Evolutionary conservation across 2,113 vertebrate genomes (phyloP), one percentile per base, ranked within the genome.

Genomic region (Puma concolor): DNA sequence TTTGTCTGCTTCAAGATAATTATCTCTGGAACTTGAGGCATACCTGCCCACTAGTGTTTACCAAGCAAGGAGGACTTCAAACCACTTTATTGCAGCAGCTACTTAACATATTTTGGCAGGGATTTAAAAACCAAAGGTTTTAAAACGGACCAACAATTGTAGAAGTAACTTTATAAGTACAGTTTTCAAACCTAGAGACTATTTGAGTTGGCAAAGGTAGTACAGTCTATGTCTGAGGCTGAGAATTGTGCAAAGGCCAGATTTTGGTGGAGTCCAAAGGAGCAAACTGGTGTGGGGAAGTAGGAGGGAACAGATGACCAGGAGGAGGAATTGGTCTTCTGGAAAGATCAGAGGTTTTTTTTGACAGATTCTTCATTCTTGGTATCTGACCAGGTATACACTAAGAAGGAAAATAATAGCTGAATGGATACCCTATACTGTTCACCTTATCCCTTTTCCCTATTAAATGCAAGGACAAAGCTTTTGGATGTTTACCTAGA

Each of bases 391-490:
- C 92, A 31, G 63, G 44, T 91, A 4, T 89, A 16, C 38, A 52
- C 50, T 60, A 90, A 77, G 85, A 93, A 97, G 52, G 67, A 81
- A 76, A 88, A 66, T 77, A 50, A 52, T 54, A 57, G 83, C 50
- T 92, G 94, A 89, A 63, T 81, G 54, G 64, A 57, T 84, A 29
- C 50, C 10, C 25, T 69, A 19, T 77, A 29, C 50, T 89, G 66
- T 71, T 96, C 71, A 71, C 63, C 81, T 98, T 95, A 8, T 92
- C 96, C 19, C 23, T 64, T 36, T 89, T 79, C 95, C 91, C 41
- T 94, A 15, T 96, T 95, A 95, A 97, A 82, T 25, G 79, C 71
- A 74, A 31, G 95, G 94, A 91, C 96, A 93, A 94, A 82, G 96
- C 77, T 86, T 98, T 31, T 76, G n/a, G 44, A 1, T 92, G 88